Conservation (phyloP, 2,888 invertebrate species). For the Sesia apiformis region DNA sequence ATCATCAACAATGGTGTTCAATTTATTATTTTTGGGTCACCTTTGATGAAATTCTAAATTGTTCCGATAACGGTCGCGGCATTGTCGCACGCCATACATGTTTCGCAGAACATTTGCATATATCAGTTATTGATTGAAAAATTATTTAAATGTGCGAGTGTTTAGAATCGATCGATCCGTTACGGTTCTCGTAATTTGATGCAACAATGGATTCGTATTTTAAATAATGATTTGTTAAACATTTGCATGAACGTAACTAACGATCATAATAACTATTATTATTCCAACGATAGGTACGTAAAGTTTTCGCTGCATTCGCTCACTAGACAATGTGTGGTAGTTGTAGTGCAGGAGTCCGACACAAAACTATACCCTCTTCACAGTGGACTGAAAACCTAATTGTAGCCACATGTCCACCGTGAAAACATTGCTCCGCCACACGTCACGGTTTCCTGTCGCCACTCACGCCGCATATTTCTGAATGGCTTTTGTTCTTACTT, state of each 20-base stretch:
- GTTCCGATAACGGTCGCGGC: constrained; percentile 66
- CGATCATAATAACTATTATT: background rate
- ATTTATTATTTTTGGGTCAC: constrained; percentile 68
- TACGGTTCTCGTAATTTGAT: constrained; percentile 55
- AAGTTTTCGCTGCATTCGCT: constrained; percentile 31
- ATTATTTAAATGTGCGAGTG: constrained; percentile 61
- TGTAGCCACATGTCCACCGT: constrained; percentile 32
- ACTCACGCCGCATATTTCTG: constrained; percentile 53
- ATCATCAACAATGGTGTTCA: constrained; percentile 59
- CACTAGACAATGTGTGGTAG: constrained; percentile 38
- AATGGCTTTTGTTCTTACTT: constrained; percentile 67
- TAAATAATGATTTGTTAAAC: constrained; percentile 36
- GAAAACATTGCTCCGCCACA: constrained; percentile 59
- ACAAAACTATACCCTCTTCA: constrained; percentile 62
- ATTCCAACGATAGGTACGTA: background rate
- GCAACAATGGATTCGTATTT: constrained; percentile 36
- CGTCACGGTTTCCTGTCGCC: constrained; percentile 51
- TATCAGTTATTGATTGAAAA: constrained; percentile 73
- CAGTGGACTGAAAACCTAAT: constrained; percentile 55
- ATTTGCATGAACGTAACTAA: constrained; percentile 21
- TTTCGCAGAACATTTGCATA: constrained; percentile 60
- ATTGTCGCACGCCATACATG: constrained; percentile 59
- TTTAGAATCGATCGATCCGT: constrained; percentile 63
- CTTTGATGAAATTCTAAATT: constrained; percentile 69
- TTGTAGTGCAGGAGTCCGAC: constrained; percentile 31